Percentiles rank a stretch among this genome's conserved stretches.
These are phyloP conservation scores for Gobionotothen gibberifrons DNA, from an alignment of 2,797 vertebrate species.

Conservation along the genomic window DNA sequence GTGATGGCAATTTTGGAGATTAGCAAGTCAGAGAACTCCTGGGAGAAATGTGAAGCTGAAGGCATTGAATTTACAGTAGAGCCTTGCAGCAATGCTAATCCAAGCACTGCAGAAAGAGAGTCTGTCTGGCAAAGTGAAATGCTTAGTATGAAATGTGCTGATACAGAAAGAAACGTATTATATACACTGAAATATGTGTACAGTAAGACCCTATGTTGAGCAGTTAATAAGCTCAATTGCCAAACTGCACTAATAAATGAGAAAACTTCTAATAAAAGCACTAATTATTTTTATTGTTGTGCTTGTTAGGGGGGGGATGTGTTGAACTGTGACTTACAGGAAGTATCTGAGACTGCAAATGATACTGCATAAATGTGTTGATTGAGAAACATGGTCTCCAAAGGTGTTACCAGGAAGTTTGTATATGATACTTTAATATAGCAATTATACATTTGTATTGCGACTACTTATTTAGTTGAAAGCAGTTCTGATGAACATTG, in stretches of 20 bases:
- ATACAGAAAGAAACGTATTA: slow-evolving; percentile 35
- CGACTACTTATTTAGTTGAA: background rate
- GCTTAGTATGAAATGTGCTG: slow-evolving; percentile 23
- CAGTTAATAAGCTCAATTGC: slow-evolving; percentile 9
- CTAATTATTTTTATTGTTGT: background rate
- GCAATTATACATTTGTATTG: background rate
- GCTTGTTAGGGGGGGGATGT: background rate
- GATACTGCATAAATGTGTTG: slow-evolving; percentile 5
- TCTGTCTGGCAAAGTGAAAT: slow-evolving; percentile 32
- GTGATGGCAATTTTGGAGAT: slow-evolving; percentile 57
- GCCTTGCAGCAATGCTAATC: slow-evolving; percentile 55
- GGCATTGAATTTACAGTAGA: slow-evolving; percentile 45
- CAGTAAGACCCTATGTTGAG: slow-evolving; percentile 1
- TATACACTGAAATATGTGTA: slow-evolving; percentile 25
- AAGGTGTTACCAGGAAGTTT: slow-evolving; percentile 7
- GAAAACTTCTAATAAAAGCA: slow-evolving; percentile 8
- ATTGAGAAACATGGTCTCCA: slow-evolving; percentile 12
- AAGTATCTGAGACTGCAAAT: background rate
- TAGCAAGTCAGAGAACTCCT: slow-evolving; percentile 62
- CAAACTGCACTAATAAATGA: slow-evolving; percentile 9
- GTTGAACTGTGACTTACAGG: background rate
- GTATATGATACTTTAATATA: slow-evolving; percentile 4
- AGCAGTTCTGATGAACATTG: background rate
- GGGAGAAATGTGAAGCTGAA: slow-evolving; percentile 58
- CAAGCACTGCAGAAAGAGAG: slow-evolving; percentile 39